Base-by-base conservation (phyloP, 2,113 vertebrate species). In the Oriolus oriolus region DNA sequence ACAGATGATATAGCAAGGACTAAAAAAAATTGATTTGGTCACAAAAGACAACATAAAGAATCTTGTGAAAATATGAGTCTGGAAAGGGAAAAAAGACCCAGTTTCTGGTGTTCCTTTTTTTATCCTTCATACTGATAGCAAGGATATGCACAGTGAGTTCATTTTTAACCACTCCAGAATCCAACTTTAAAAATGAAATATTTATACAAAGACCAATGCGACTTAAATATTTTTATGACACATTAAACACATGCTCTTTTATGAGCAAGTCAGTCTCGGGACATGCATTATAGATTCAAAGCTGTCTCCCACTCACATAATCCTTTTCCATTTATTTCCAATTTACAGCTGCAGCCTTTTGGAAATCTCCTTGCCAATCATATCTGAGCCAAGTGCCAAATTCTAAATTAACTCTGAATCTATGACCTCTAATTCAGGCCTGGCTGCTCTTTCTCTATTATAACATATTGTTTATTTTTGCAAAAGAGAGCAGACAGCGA, bases 151-250 rank as follows among this genome's bases (percentile, higher is more conserved):
- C 0, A 1, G 1, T 3, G n/a, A 63, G 59, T 31, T 75, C 4
- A 50, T 93, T 88, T 96, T 86, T 63, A 82, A 60, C 15, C 44
- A 65, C 33, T 88, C 47, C 64, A 81, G 24, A 80, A 91, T 66
- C 39, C 54, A 77, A 54, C 79, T 59, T 88, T 35, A 37, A 93
- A 95, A 93, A 88, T 86, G 3, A 86, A 92, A 86, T 88, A 95
- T 88, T 93, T 95, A 84, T 81, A 86, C 33, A 73, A 86, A 86
- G 76, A 89, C 77, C 71, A 84, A 59, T 30, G 52, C 28, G 75
- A 75, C 59, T 96, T 92, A 88, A 94, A 80, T 95, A 86, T 86
- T 95, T 95, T 95, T 66, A 77, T 78, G 90, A 92, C 76, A 95
- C 71, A 93, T 93, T 95, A 95, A 90, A 86, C 89, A 93, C 80